Evolutionary conservation across 2,888 invertebrate genomes (phyloP), one percentile per base, ranked within the genome.

Genomic region (Apomyelois bistriatella): DNA sequence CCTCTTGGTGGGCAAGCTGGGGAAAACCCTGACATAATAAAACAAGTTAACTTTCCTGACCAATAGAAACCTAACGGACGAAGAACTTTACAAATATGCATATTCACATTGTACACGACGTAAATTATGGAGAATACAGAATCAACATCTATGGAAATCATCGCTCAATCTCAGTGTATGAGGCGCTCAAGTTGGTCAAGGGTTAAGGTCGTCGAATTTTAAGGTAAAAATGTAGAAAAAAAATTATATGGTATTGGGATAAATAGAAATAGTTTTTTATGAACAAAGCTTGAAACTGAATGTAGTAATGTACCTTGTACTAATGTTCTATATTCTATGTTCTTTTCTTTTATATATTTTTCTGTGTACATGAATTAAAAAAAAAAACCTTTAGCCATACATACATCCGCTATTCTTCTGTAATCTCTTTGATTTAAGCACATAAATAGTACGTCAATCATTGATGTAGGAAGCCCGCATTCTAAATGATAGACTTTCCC

Each of bases 401-500:
- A 22, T 22, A 22, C 22, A 22, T 22, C 22, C 2, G 22, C 22
- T 22, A 22, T 32, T 32, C 7, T 32, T 32, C 32, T 32, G 32
- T 32, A 32, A 17, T 7, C 32, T 38, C 46, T 12, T 35, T 28
- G 48, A 32, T 32, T 8, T 50, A 58, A 42, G 38, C 53, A 56
- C 47, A 58, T 48, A 58, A 53, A 61, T 65, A 65, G 62, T 62
- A 68, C 64, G 59, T 59, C 65, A 70, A 69, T 70, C 58, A 66
- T 65, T 62, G 55, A 50, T 52, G 58, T 61, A 53, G 53, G 55
- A 54, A 65, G 57, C 46, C 55, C 46, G 59, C 62, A 68, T 72
- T 71, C 69, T 69, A 59, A 62, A 58, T 68, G 67, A 74, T 66
- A 59, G 65, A 81, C 81, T 81, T 82, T 82, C 81, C 73, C 76